These are phyloP conservation scores for Epinotia demarniana DNA, from an alignment of 2,888 invertebrate species.

Conservation along the genomic window DNA sequence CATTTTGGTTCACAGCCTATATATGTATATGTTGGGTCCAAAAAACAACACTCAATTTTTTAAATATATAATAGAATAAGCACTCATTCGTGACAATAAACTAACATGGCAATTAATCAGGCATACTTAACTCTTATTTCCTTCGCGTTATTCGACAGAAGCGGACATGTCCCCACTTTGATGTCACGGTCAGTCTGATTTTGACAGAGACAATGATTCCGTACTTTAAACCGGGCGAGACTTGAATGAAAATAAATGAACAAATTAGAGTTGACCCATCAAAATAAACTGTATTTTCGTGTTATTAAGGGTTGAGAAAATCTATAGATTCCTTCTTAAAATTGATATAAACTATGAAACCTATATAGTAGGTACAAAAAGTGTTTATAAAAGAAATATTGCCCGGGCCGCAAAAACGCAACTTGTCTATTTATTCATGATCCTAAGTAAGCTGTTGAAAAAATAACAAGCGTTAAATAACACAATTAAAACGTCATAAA, in stretches of 20 bases:
- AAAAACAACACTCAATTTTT: too few relatives aligned
- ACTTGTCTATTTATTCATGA: not conserved
- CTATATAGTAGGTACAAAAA: not conserved
- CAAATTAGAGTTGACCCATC: not conserved
- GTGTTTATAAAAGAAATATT: not conserved
- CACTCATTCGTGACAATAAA: too few relatives aligned
- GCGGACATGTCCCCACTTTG: not conserved
- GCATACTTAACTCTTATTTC: not conserved
- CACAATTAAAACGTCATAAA: conserved; percentile 76
- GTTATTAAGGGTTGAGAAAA: not conserved
- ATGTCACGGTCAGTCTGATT: not conserved
- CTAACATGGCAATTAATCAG: not conserved
- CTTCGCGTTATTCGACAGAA: too few relatives aligned
- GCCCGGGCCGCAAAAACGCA: not conserved
- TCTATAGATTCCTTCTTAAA: not conserved
- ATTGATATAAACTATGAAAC: not conserved
- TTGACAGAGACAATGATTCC: too few relatives aligned
- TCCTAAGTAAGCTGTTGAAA: conserved; percentile 42
- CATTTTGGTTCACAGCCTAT: too few relatives aligned
- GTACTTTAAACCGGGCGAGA: too few relatives aligned
- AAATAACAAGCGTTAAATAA: conserved; percentile 74
- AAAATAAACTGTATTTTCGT: not conserved
- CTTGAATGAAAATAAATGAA: not conserved
- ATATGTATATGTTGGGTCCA: too few relatives aligned
- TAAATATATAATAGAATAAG: too few relatives aligned